Percentiles rank a stretch among this genome's conserved stretches.
These are phyloP conservation scores for Hypocryptadius cinnamomeus DNA, from an alignment of 2,113 vertebrate species.

Conservation along the genomic window DNA sequence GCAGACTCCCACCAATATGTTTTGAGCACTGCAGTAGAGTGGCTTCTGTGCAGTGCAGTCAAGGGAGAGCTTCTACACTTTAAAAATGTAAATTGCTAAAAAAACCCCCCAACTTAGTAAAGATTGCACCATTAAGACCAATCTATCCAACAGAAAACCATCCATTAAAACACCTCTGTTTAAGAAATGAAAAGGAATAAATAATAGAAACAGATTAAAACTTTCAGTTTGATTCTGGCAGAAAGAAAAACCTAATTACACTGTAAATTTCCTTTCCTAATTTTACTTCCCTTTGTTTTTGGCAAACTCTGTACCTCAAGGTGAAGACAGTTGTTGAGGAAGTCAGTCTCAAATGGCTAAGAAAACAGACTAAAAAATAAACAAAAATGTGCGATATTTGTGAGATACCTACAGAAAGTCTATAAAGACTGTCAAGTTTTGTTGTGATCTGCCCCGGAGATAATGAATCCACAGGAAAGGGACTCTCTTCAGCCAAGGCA, in stretches of 20 bases:
- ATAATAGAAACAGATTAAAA: not conserved
- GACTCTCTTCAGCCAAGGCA: not conserved
- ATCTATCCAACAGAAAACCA: not conserved
- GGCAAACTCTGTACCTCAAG: not conserved
- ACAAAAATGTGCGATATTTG: not conserved
- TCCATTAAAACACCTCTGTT: not conserved
- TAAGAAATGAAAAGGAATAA: not conserved
- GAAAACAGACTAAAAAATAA: not conserved
- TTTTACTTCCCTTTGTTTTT: not conserved
- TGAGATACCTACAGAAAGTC: not conserved
- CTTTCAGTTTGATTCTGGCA: not conserved
- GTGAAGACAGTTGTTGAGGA: not conserved
- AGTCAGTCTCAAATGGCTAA: not conserved
- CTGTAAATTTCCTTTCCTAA: not conserved
- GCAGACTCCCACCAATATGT: not conserved
- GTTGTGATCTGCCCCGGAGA: accelerated
- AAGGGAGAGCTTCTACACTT: not conserved
- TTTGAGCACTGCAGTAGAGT: not conserved
- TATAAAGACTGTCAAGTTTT: not conserved
- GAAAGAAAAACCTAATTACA: not conserved
- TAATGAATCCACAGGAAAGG: not conserved
- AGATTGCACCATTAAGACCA: not conserved
- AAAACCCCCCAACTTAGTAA: not conserved
- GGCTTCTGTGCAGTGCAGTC: not conserved
- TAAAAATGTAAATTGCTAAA: not conserved